Evolutionary conservation across 2,113 vertebrate genomes (phyloP).

Genomic region (Saguinus imperator): DNA sequence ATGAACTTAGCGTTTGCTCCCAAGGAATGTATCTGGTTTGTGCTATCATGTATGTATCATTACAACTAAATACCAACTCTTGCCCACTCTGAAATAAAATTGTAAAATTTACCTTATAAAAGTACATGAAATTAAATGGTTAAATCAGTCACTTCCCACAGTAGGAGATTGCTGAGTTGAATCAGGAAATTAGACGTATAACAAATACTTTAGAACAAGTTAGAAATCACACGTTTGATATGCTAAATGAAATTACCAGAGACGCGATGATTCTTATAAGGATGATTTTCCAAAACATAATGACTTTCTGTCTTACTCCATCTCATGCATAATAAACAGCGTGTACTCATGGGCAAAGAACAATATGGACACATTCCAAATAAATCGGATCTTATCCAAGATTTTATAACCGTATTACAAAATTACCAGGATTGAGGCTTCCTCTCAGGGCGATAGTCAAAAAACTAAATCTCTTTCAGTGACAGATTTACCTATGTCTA

Average conservation of each 20-base stretch:
- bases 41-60: neutral
- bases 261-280: neutral
- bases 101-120: neutral
- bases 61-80: neutral
- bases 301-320: neutral
- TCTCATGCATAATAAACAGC: neutral
- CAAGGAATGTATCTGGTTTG: neutral
- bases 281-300: neutral
- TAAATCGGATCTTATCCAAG: neutral
- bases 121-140: neutral
- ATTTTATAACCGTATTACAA: neutral
- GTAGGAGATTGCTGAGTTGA: neutral
- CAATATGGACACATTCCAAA: neutral
- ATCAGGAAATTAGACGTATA: neutral
- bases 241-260: neutral
- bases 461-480: neutral
- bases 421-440: neutral
- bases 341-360: neutral
- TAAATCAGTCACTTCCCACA: neutral
- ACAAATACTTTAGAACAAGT: neutral
- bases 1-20: neutral
- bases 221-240: conserved; percentile 9
- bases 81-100: neutral
- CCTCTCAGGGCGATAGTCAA: neutral
- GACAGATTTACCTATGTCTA: neutral